phyloP scores from a whole-genome alignment of 2,888 invertebrate genomes.

The Erpobdella octoculata region DNA sequence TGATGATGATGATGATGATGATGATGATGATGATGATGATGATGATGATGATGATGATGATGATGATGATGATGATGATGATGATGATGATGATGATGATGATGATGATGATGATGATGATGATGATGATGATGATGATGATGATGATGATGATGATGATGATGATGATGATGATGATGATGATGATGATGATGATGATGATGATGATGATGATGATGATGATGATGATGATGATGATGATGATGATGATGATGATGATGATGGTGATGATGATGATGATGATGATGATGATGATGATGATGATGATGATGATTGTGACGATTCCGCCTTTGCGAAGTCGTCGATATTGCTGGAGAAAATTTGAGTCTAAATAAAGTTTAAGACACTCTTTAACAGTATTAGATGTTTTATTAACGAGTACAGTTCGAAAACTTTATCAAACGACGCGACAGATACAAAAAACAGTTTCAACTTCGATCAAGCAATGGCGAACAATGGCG shows the following conservation, averaged over 20 bases:
- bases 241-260: conserved; percentile 18
- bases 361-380: too few relatives aligned
- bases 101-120: neutral
- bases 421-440: too few relatives aligned
- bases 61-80: conserved; percentile 11
- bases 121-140: conserved; percentile 1
- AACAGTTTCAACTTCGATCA: too few relatives aligned
- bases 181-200: conserved; percentile 6
- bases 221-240: conserved; percentile 28
- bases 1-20: neutral
- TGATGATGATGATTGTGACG: neutral
- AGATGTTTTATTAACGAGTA: too few relatives aligned
- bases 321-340: neutral
- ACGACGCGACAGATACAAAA: too few relatives aligned
- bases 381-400: too few relatives aligned
- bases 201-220: conserved; percentile 23
- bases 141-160: conserved; percentile 14
- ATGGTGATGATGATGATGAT: neutral
- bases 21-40: neutral
- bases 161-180: conserved; percentile 20
- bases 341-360: too few relatives aligned
- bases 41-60: conserved; percentile 17
- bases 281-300: neutral
- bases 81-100: conserved; percentile 7
- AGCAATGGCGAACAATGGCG: too few relatives aligned